Percentiles rank a stretch among this genome's conserved stretches.
phyloP scores from a whole-genome alignment of 2,113 vertebrate species.

The Amblyornis subalaris region DNA sequence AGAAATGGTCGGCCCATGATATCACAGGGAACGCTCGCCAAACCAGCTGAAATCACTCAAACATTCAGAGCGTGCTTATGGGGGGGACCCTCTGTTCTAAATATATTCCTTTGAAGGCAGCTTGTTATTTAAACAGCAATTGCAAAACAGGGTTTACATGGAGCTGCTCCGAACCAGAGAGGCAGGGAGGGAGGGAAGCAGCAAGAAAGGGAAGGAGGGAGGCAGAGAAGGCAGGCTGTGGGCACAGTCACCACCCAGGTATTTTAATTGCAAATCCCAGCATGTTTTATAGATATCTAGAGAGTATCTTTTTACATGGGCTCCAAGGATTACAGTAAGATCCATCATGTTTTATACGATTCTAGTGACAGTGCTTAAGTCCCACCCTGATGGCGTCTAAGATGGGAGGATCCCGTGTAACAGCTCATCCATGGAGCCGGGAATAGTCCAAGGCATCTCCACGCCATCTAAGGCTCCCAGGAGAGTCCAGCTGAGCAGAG shows the following conservation, averaged over 20 bases:
- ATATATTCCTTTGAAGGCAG: slow-evolving; percentile 60
- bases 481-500: background rate
- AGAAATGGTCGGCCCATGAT: slow-evolving; percentile 45
- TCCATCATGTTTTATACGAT: slow-evolving; percentile 40
- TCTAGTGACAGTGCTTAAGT: background rate
- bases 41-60: slow-evolving; percentile 67
- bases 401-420: background rate
- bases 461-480: fast-evolving
- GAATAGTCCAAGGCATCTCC: background rate
- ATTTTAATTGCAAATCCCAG: slow-evolving; percentile 54
- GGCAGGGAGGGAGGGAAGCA: background rate
- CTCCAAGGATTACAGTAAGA: slow-evolving; percentile 34
- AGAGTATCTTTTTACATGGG: slow-evolving; percentile 18
- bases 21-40: slow-evolving; percentile 50
- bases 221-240: background rate
- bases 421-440: background rate
- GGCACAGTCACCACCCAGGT: slow-evolving; percentile 43
- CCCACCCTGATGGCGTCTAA: background rate
- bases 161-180: background rate
- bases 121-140: slow-evolving; percentile 42
- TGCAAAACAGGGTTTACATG: slow-evolving; percentile 41
- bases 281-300: slow-evolving; percentile 53
- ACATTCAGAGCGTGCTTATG: background rate
- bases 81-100: slow-evolving; percentile 36
- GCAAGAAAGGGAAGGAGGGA: background rate